phyloP scores from a whole-genome alignment of 2,797 vertebrate species.

The Pipistrellus pipistrellus region DNA sequence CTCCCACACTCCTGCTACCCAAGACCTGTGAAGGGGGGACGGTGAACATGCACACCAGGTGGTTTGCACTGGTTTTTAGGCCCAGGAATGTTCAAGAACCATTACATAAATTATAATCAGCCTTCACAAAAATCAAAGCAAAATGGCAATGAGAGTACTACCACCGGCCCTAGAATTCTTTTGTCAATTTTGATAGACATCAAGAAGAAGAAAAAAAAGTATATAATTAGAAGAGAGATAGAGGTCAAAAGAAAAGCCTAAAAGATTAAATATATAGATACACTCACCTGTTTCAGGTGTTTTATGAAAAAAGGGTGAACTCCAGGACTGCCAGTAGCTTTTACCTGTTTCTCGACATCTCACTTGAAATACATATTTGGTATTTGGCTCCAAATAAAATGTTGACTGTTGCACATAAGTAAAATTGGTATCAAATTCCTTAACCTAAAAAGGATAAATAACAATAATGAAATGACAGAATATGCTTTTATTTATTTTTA shows the following conservation, averaged over 20 bases:
- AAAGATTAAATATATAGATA: background rate
- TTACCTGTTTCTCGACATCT: conserved; percentile 85
- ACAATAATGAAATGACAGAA: background rate
- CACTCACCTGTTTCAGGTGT: conserved; percentile 91
- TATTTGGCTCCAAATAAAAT: conserved; percentile 88
- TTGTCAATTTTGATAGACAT: background rate
- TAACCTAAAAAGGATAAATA: conserved; percentile 82
- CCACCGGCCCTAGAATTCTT: background rate
- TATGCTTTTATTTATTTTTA: background rate
- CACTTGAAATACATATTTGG: conserved; percentile 91
- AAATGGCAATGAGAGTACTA: conserved; percentile 20
- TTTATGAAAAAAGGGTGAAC: conserved; percentile 82
- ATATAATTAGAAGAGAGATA: background rate
- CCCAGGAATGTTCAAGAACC: conserved; percentile 9
- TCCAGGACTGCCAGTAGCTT: conserved; percentile 93
- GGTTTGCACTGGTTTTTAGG: background rate
- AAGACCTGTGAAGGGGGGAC: no score
- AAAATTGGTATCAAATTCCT: background rate
- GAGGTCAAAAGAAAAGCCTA: background rate
- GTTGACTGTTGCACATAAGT: background rate
- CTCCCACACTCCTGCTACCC: background rate
- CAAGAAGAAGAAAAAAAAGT: background rate
- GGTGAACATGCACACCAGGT: background rate
- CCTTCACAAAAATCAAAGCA: conserved; percentile 38
- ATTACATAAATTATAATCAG: background rate